A percentile compares a stretch with the other conserved stretches of the same genome.
Evolutionary conservation across 2,113 vertebrate species (phyloP).

Genomic region (Opisthocomus hoazin): DNA sequence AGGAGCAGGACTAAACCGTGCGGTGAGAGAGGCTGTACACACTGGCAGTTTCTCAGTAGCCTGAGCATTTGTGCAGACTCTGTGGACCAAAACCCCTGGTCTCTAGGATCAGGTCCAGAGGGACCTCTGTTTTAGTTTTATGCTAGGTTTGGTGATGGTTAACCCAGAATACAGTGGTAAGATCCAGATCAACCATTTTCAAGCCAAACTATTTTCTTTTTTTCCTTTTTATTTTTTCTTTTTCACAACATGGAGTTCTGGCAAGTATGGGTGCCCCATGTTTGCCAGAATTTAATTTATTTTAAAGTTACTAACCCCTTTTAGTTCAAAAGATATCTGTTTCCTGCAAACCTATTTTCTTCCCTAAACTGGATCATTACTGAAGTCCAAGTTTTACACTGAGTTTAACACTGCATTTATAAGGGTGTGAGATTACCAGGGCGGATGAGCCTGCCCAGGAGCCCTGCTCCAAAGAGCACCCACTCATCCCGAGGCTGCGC

Average conservation of each 20-base stretch:
- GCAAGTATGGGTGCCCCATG: accelerated
- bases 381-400: not conserved
- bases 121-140: not conserved
- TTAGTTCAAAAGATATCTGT: not conserved
- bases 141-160: not conserved
- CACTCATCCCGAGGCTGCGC: not conserved
- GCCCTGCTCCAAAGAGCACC: accelerated
- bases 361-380: not conserved
- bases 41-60: not conserved
- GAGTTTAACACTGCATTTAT: not conserved
- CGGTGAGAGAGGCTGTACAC: not conserved
- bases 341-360: not conserved
- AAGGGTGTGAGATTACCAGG: not conserved
- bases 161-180: not conserved
- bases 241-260: not conserved
- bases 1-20: not conserved
- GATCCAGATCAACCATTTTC: not conserved
- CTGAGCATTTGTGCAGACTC: not conserved
- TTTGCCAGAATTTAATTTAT: not conserved
- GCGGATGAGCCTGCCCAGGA: not conserved
- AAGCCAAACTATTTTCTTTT: not conserved
- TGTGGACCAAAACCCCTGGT: not conserved
- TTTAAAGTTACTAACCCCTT: not conserved
- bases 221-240: not conserved
- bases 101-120: not conserved